Evolutionary conservation across 2,888 invertebrate species (phyloP).

Genomic region (Trilocha varians): DNA sequence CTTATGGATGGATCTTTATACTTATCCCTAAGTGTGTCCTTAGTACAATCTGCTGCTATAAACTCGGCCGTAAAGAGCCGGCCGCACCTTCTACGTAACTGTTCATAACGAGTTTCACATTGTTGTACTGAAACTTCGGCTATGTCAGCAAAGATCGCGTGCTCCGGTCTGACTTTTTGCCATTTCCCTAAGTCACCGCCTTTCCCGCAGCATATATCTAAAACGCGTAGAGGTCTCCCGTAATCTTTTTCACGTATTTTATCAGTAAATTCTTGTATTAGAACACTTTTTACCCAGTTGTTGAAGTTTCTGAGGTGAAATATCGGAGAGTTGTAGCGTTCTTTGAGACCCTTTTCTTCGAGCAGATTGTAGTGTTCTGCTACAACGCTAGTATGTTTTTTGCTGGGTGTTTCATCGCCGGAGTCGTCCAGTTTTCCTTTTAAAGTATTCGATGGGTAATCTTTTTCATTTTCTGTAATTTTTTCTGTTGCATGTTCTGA

Average conservation of each 20-base stretch:
- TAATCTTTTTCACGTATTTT: constrained; percentile 78
- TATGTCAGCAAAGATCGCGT: constrained; percentile 93
- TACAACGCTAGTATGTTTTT: constrained; percentile 76
- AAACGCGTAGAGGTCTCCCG: constrained; percentile 79
- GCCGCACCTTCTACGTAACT: constrained; percentile 67
- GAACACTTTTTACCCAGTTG: constrained; percentile 98
- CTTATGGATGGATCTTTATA: constrained; percentile 84
- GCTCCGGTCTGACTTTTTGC: constrained; percentile 85
- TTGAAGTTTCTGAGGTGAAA: constrained; percentile 97
- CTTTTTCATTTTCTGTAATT: neutral
- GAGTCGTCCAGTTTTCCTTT: too few relatives aligned
- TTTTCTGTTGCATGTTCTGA: neutral
- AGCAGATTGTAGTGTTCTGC: constrained; percentile 95
- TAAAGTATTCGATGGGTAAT: neutral
- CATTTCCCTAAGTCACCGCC: constrained; percentile 99
- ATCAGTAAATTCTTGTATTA: constrained; percentile 87
- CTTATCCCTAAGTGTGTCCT: constrained; percentile 82
- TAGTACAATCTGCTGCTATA: constrained; percentile 93
- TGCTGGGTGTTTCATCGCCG: neutral
- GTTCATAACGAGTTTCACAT: constrained; percentile 87
- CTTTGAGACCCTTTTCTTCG: constrained; percentile 85
- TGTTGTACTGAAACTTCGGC: constrained; percentile 94
- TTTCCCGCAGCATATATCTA: constrained; percentile 98
- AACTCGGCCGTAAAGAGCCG: constrained; percentile 89
- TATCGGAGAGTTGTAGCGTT: constrained; percentile 91